A percentile compares a stretch with the other conserved stretches of the same genome.
phyloP scores from a whole-genome alignment of 1,140 invertebrate genomes.

The Macrosteles quadrilineatus region DNA sequence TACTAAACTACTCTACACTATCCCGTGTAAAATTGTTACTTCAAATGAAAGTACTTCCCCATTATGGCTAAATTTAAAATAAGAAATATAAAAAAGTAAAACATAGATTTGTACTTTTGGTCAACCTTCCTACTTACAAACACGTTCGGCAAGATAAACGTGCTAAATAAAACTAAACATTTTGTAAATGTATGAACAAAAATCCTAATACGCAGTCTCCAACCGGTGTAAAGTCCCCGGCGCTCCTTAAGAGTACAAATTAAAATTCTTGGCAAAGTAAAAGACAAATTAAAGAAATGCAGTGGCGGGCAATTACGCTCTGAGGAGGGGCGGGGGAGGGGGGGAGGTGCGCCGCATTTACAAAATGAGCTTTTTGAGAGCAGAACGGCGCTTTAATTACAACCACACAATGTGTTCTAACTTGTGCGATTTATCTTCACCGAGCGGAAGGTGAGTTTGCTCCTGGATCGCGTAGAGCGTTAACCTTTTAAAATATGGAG shows the following conservation, averaged over 20 bases:
- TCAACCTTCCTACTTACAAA: no score
- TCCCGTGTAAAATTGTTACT: no score
- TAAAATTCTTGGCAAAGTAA: not conserved
- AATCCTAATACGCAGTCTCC: no score
- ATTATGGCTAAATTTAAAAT: no score
- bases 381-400: not conserved
- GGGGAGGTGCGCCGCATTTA: constrained; percentile 10
- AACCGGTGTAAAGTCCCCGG: no score
- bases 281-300: constrained; percentile 26
- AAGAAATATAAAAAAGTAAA: no score
- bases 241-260: not conserved
- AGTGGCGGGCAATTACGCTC: constrained; percentile 2
- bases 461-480: constrained; percentile 5
- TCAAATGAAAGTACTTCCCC: no score
- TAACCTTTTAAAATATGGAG: constrained; percentile 26
- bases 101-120: no score
- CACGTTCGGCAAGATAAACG: no score
- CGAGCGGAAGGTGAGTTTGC: not conserved
- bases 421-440: constrained; percentile 21
- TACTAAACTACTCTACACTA: no score
- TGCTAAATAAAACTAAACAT: no score
- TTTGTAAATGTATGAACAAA: no score
- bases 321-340: not conserved
- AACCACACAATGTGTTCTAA: constrained; percentile 9
- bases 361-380: constrained; percentile 22